Conservation (phyloP, 2,113 vertebrate species). For the Cathartes aura region DNA sequence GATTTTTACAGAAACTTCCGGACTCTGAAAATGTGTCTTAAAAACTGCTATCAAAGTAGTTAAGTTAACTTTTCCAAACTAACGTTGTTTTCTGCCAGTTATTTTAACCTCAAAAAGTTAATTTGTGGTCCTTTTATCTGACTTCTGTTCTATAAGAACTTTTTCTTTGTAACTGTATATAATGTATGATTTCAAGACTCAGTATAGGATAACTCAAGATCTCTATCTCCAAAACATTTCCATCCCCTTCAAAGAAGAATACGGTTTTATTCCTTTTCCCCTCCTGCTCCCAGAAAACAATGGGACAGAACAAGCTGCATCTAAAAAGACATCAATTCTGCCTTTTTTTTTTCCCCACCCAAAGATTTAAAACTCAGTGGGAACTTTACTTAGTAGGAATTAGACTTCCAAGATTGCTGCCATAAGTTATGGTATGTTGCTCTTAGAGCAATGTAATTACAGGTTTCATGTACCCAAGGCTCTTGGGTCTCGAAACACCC, state of each 20-base stretch:
- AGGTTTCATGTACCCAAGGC: not conserved
- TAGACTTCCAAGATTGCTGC: not conserved
- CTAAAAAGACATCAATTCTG: not conserved
- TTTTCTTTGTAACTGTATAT: not conserved
- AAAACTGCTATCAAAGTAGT: not conserved
- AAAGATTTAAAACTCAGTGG: not conserved
- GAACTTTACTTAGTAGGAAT: not conserved
- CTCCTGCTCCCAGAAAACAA: not conserved
- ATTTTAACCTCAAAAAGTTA: not conserved
- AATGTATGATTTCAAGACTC: not conserved
- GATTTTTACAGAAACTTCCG: not conserved
- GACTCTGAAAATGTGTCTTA: not conserved
- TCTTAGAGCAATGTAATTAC: not conserved
- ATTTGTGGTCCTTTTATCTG: not conserved
- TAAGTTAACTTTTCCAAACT: not conserved
- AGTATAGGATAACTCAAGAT: not conserved
- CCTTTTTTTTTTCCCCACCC: rapidly evolving
- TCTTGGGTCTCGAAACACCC: not conserved
- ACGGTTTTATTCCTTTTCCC: not conserved
- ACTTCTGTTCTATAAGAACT: not conserved
- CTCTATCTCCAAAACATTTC: not conserved
- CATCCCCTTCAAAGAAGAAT: not conserved
- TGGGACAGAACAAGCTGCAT: not conserved
- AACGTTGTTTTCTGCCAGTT: not conserved
- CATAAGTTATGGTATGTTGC: rapidly evolving